Conservation (phyloP, 2,888 invertebrate species). For the Conomelus anceps region DNA sequence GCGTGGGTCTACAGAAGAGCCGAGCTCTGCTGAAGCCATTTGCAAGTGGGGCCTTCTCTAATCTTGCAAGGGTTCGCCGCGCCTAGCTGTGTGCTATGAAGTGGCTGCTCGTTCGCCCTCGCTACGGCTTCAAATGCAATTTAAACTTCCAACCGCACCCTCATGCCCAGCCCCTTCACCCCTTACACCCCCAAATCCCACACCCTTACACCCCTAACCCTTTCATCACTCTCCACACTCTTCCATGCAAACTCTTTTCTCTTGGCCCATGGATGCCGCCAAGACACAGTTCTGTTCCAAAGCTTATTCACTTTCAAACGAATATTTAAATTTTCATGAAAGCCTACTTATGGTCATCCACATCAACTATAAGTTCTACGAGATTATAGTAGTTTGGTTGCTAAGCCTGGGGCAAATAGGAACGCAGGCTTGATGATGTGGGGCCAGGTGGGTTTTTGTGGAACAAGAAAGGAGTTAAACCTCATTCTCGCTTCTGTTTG, state of each 20-base stretch:
- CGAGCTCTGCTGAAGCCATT: conserved; percentile 18
- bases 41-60: conserved; percentile 22
- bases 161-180: not conserved
- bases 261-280: not conserved
- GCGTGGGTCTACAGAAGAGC: not conserved
- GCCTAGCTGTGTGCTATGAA: not conserved
- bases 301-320: conserved; percentile 7
- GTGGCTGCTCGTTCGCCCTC: conserved; percentile 3
- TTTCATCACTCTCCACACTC: not conserved
- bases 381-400: not conserved
- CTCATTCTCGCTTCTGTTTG: too few species aligned
- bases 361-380: not conserved
- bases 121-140: conserved; percentile 22
- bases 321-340: conserved; percentile 2
- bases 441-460: too few species aligned
- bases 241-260: not conserved
- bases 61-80: conserved; percentile 19
- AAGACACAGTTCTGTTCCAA: not conserved
- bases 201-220: not conserved
- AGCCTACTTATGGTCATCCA: not conserved
- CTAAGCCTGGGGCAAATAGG: too few species aligned
- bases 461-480: too few species aligned
- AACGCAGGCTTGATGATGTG: too few species aligned
- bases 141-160: conserved; percentile 25
- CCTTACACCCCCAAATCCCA: not conserved